A percentile compares a stretch with the other conserved stretches of the same genome.
These are phyloP conservation scores for Drosophila nigrodunni DNA, from an alignment of 1,140 invertebrate species.

Conservation along the genomic window DNA sequence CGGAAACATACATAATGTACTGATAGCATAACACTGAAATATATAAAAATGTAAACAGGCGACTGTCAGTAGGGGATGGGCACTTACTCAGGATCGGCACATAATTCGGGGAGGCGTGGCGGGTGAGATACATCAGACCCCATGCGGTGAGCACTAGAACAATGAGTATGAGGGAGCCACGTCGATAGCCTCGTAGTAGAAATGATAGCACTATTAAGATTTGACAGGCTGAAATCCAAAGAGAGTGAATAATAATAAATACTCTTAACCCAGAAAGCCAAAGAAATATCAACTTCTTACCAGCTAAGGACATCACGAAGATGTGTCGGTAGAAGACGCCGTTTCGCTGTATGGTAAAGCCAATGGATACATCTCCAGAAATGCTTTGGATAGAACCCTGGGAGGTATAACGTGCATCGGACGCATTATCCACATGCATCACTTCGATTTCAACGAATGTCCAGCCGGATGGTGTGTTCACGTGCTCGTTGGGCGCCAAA, in stretches of 20 bases:
- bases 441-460: constrained; percentile 60
- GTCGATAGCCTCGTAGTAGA: constrained; percentile 67
- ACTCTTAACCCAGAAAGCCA: not conserved
- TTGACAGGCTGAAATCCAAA: constrained; percentile 52
- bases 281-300: constrained; percentile 20
- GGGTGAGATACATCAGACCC: constrained; percentile 73
- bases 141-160: constrained; percentile 54
- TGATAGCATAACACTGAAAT: constrained; percentile 64
- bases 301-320: constrained; percentile 65
- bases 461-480: constrained; percentile 74
- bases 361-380: constrained; percentile 68
- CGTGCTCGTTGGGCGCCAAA: constrained; percentile 54
- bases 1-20: constrained; percentile 53
- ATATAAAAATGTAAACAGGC: not conserved
- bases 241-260: not conserved
- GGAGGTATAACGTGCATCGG: constrained; percentile 42
- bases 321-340: constrained; percentile 62
- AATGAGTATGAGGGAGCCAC: constrained; percentile 70
- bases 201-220: constrained; percentile 71
- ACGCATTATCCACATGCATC: constrained; percentile 42
- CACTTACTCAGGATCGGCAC: constrained; percentile 69
- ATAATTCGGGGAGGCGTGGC: constrained; percentile 69
- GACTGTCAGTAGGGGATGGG: not conserved
- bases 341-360: constrained; percentile 63
- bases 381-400: constrained; percentile 54